These are phyloP conservation scores for Trypoxylon attenuatum DNA, from an alignment of 2,888 invertebrate species.

Conservation along the genomic window DNA sequence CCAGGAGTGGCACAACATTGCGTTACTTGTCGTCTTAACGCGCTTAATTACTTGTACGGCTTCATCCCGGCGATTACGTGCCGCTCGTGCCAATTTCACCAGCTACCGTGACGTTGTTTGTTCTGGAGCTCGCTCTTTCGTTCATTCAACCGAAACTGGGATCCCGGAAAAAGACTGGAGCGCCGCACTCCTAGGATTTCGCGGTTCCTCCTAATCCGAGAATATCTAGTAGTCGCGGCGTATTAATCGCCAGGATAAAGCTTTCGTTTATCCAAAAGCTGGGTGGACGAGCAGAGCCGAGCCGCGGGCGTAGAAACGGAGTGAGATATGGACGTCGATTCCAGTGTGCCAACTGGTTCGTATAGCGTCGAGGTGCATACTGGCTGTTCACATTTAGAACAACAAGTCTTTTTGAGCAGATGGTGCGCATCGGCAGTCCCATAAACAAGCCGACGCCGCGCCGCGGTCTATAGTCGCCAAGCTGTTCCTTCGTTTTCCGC, in stretches of 20 bases:
- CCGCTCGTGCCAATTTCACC: constrained; percentile 14
- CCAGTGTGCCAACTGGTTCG: constrained; percentile 32
- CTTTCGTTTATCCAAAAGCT: not conserved
- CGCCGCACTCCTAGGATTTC: constrained; percentile 26
- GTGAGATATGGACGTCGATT: constrained; percentile 38
- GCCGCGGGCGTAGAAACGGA: constrained; percentile 3
- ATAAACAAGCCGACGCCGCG: constrained; percentile 68
- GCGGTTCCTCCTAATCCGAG: constrained; percentile 1
- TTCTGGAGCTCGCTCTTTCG: constrained; percentile 12
- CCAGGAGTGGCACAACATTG: constrained; percentile 49
- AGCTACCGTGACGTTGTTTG: not conserved
- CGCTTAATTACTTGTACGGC: constrained; percentile 60
- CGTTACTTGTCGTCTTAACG: constrained; percentile 49
- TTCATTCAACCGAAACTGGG: not conserved
- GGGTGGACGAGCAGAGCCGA: not conserved
- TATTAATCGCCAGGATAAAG: constrained; percentile 3
- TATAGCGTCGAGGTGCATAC: not conserved
- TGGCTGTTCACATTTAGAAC: constrained; percentile 65
- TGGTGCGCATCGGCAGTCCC: constrained; percentile 67
- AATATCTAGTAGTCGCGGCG: not conserved
- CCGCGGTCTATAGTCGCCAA: constrained; percentile 61
- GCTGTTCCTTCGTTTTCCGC: constrained; percentile 28
- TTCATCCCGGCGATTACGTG: constrained; percentile 50
- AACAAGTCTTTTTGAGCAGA: constrained; percentile 69
- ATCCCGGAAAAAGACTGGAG: constrained; percentile 3